Conservation (phyloP, 1,140 invertebrate genomes). For the Drosophila rhopaloa region DNA sequence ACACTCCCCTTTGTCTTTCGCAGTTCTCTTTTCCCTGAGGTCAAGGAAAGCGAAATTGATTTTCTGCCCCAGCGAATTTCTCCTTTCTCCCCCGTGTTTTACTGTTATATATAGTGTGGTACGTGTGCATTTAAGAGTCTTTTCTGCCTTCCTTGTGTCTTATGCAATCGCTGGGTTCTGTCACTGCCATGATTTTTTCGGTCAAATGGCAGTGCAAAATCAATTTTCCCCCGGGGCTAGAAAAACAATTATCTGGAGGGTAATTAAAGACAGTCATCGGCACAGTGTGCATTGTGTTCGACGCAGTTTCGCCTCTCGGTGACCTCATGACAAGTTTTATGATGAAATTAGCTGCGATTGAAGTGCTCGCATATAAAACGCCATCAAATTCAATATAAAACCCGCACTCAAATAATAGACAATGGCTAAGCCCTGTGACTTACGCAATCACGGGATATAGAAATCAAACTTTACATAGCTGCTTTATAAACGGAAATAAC, state of each 20-base stretch:
- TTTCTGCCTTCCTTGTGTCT: slow-evolving; percentile 11
- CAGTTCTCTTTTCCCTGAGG: slow-evolving; percentile 40
- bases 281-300: slow-evolving; percentile 4
- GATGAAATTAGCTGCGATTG: slow-evolving; percentile 60
- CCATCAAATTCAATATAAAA: slow-evolving; percentile 53
- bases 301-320: slow-evolving; percentile 21
- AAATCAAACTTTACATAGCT: neutral
- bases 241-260: slow-evolving; percentile 26
- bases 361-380: slow-evolving; percentile 43
- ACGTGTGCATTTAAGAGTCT: slow-evolving; percentile 32
- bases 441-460: slow-evolving; percentile 35
- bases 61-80: slow-evolving; percentile 39
- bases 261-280: slow-evolving; percentile 39
- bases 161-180: slow-evolving; percentile 40
- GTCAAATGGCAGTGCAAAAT: slow-evolving; percentile 12
- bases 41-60: slow-evolving; percentile 80
- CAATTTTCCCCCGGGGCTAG: slow-evolving; percentile 4
- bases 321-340: slow-evolving; percentile 56
- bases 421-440: slow-evolving; percentile 17
- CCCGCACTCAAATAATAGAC: slow-evolving; percentile 15
- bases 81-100: slow-evolving; percentile 8
- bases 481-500: slow-evolving; percentile 23
- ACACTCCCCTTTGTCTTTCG: slow-evolving; percentile 34
- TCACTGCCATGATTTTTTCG: slow-evolving; percentile 8
- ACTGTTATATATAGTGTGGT: slow-evolving; percentile 4